These are phyloP conservation scores for Dicyrtomina minuta DNA, from an alignment of 2,888 invertebrate species.

Conservation along the genomic window DNA sequence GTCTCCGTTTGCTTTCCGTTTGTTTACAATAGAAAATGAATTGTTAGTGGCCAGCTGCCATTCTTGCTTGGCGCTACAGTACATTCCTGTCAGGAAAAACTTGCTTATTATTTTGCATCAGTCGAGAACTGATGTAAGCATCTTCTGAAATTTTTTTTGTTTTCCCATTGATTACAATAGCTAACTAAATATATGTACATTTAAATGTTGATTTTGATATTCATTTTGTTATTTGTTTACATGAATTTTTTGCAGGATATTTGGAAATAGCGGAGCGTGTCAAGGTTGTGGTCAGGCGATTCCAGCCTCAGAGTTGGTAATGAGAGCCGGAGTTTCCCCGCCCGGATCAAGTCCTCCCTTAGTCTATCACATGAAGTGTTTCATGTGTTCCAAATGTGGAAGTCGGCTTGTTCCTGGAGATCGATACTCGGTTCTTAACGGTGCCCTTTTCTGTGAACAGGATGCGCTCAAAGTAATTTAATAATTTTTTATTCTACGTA, in stretches of 20 bases:
- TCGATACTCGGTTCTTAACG: constrained; percentile 88
- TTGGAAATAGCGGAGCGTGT: constrained; percentile 82
- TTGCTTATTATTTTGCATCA: no score
- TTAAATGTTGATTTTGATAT: no score
- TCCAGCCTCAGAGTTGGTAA: constrained; percentile 90
- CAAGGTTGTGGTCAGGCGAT: constrained; percentile 89
- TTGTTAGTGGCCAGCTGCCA: no score
- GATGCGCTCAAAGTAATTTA: constrained; percentile 82
- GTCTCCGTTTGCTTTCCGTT: no score
- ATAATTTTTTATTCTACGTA: constrained; percentile 1
- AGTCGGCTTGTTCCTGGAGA: constrained; percentile 86
- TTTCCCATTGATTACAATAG: no score
- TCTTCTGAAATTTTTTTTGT: no score
- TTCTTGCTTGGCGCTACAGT: no score
- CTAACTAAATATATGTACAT: no score
- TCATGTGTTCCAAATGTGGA: constrained; percentile 91
- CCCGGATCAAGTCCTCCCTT: constrained; percentile 61
- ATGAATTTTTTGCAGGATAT: constrained; percentile 70
- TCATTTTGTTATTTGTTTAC: no score
- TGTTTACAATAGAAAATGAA: no score
- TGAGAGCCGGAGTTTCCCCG: constrained; percentile 69
- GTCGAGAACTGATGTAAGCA: no score
- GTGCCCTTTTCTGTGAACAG: constrained; percentile 88
- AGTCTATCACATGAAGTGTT: constrained; percentile 94
- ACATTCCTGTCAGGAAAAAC: no score